Evolutionary conservation across 2,888 invertebrate genomes (phyloP), one percentile per base, ranked within the genome.

Genomic region (Drosophila paramelanica): DNA sequence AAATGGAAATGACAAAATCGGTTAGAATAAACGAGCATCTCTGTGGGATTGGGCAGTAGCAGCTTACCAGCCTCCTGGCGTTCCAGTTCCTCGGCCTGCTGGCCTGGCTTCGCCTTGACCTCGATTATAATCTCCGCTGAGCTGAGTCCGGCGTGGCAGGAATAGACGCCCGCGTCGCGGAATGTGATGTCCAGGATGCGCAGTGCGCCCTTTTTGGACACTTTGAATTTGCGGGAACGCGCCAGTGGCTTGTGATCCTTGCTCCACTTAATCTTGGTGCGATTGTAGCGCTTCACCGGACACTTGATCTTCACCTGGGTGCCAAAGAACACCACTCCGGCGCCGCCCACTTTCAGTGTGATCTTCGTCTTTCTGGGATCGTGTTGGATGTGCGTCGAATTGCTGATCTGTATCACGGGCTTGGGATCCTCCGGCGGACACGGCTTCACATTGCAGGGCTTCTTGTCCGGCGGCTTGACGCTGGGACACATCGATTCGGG

Each of bases 261-360:
- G 58, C 95, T 95, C 98, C 98, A 98, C 84, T 95, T 94, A 73
- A 98, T 97, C 91, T 96, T 96, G 0, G 97, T 96, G 71, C 97
- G 93, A 90, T 96, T 95, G 91, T 94, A 96, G 1, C 92, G 95
- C 90, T 97, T 97, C 23, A 97, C 97, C 0, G 98, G 98, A 90
- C 98, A 98, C 90, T 98, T 97, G 79, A 98, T 97, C 93, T 98
- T 98, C 66, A 98, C 95, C 88, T 96, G 96, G 0, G 98, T 97
- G 8, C 98, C 98, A 84, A 96, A 95, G 93, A 97, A 98, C 50
- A 98, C 96, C 1, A 96, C 96, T 0, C 98, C 98, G 1, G 95
- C 96, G 0, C 98, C 98, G 0, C 98, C 98, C 0, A 98, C 96
- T 92, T 97, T 97, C 0, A 98, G 93, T 1, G 96, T 96, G 13